Evolutionary conservation across 1,140 invertebrate species (phyloP), one percentile per base, ranked within the genome.

Genomic region (Cotesia typhae): DNA sequence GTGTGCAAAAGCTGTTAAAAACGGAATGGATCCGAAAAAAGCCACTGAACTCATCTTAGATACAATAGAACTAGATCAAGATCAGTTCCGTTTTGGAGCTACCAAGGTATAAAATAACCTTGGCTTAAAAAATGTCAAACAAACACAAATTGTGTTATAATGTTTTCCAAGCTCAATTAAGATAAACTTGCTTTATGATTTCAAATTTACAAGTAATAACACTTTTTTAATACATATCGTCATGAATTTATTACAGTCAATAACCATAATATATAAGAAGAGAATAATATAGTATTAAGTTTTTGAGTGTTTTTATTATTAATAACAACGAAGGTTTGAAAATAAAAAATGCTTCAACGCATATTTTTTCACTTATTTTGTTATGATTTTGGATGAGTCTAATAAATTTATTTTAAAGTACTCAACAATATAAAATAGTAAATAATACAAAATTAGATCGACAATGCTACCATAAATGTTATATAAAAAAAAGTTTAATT

Each of bases 51-150:
- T 95, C 86, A 95, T 99, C 88, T 90, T 98, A 87, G 93, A 94
- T 78, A 89, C 92, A 80, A 91, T 93, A 82, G 92, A 92, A 86
- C 89, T 99, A 87, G 95, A 97, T 83, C 88, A 92, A 76, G 95
- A 98, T 87, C 95, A 97, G 87, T 99, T 93, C 90, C 92, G 97
- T 83, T 88, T 99, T 86, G 98, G 98, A 89, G 93, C 93, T 87
- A 99, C 96, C 73, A 99, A 99, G 94, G 97, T 95, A 92, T 77
- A 74, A 68, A 80, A 81, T 77, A 80, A 81, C 81, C 81, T 77
- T 77, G 81, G 81, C 47, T 66, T 69, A 35, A 51, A 55, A 51
- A 52, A 6, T 9, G 6, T 0, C 41, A 47, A 47, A 47, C 6
- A 7, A 47, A 9, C 6, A 47, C 5, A 10, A 47, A 47, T 47